Base-by-base conservation (phyloP, 2,888 invertebrate genomes). In the Digitonthophagus gazella region DNA sequence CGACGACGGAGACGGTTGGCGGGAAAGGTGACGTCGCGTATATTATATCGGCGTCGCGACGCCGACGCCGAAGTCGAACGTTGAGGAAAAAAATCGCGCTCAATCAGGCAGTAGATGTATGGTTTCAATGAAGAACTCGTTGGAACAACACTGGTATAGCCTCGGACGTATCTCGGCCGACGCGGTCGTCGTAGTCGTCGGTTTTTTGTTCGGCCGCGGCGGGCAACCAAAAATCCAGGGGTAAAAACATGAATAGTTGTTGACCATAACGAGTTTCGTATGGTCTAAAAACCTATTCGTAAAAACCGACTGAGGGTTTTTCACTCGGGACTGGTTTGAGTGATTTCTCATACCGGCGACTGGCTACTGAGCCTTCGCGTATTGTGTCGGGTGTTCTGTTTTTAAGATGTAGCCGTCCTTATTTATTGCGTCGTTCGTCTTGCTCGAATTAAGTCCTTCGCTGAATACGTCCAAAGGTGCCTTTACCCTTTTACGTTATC, bases 241-340 rank as follows among this genome's bases (percentile, higher is more conserved):
- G 58, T 75, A 81, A 81, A 82, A 81, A 81, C 79, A 77, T 70
- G 74, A 74, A 75, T 73, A 73, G 73, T 74, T 75, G 71, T 70
- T 79, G 80, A 80, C 80, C 80, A 78, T 78, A 78, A 77, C 80
- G 78, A 80, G 81, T 77, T 78, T 72, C 74, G 74, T 72, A 74
- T 74, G 72, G 69, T 68, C 72, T 71, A 79, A 80, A 81, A 80
- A 80, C 74, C 72, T 75, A 75, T 76, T 76, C 75, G 75, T 78
- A 80, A 81, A 81, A 81, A 78, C 77, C 75, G 77, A 78, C 75
- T 79, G 80, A 79, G 80, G 78, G 80, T 81, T 81, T 80, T 81
- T 81, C 80, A 78, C 78, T 74, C 71, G 71, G 74, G 75, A 76
- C 79, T 78, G 78, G 78, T 79, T 78, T 79, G 78, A 79, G 78